Evolutionary conservation across 2,888 invertebrate genomes (phyloP), one percentile per base, ranked within the genome.

Genomic region (Spisula subtruncata): DNA sequence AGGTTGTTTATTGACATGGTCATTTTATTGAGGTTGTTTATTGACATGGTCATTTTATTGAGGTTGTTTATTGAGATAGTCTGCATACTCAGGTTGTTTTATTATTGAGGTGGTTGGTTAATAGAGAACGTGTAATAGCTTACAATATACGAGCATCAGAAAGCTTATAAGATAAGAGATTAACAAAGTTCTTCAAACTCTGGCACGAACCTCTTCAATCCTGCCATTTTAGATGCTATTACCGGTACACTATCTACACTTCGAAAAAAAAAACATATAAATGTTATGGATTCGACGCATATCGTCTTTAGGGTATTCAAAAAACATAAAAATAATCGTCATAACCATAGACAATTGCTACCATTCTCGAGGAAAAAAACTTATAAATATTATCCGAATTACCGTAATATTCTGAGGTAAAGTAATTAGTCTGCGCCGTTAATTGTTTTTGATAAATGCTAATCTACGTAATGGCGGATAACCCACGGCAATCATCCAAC

Each of bases 371-470:
- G 75, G 18, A 35, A 75, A 75, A 71, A 75, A 75, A 25, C 32
- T 12, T 35, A 75, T 32, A 18, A 32, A 32, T 75, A 75, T 75
- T 75, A 75, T 35, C 75, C 75, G 18, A 75, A 75, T 75, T 75
- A 75, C 32, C 5, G 35, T 32, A 75, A 75, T 75, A 75, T 35
- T 35, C 32, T 32, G 75, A 75, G 75, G 75, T 35, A 83, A 56
- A 35, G 20, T 83, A 83, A 83, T 83, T 60, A 83, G 18, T 56
- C 51, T 41, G 29, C n/a, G 20, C n/a, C 32, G 18, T 35, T 83
- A 83, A 83, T 83, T 83, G 82, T 83, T 83, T 83, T 83, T 56
- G 41, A 83, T 83, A 83, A 56, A 83, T 83, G 82, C 54, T 83
- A 83, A 83, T 83, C 82, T 60, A 75, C 16, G 75, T 14, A 16